These are phyloP conservation scores for Brachyhypopomus gauderio DNA, from an alignment of 2,113 vertebrate genomes.

Conservation along the genomic window DNA sequence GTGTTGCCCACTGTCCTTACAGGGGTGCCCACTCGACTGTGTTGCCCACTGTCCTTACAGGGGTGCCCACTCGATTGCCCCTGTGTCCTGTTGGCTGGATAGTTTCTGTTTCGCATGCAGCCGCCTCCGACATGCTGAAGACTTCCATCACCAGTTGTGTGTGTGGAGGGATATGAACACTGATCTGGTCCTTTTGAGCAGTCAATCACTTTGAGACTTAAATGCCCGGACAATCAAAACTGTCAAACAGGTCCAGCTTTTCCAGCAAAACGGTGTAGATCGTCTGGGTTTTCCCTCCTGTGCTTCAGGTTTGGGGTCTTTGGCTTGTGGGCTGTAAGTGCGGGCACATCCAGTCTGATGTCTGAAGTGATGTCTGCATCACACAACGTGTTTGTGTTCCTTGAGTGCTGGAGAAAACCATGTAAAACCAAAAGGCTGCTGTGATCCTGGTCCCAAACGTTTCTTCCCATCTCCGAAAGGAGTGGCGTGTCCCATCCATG, in stretches of 20 bases:
- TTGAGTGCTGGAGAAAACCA: no score
- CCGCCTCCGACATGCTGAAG: background rate
- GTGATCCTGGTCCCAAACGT: background rate
- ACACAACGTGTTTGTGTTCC: background rate
- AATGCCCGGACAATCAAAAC: conserved; percentile 44
- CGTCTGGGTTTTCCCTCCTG: background rate
- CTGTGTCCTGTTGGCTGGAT: no score
- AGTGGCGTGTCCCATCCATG: no score
- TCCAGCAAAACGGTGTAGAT: conserved; percentile 1
- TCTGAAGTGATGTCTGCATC: background rate
- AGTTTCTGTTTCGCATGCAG: no score
- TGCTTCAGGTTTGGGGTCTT: background rate
- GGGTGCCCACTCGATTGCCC: no score
- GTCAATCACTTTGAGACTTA: conserved; percentile 16
- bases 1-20: no score
- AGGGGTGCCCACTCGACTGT: no score
- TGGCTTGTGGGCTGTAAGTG: background rate
- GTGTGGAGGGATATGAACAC: background rate
- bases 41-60: no score
- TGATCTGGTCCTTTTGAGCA: background rate
- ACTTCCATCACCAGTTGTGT: background rate
- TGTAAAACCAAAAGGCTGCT: background rate
- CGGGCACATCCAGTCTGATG: background rate
- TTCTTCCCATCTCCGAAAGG: conserved; percentile 21
- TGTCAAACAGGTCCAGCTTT: background rate